A percentile compares a stretch with the other conserved stretches of the same genome.
These are phyloP conservation scores for Petrophora chlorosata DNA, from an alignment of 2,888 invertebrate genomes.

Conservation along the genomic window DNA sequence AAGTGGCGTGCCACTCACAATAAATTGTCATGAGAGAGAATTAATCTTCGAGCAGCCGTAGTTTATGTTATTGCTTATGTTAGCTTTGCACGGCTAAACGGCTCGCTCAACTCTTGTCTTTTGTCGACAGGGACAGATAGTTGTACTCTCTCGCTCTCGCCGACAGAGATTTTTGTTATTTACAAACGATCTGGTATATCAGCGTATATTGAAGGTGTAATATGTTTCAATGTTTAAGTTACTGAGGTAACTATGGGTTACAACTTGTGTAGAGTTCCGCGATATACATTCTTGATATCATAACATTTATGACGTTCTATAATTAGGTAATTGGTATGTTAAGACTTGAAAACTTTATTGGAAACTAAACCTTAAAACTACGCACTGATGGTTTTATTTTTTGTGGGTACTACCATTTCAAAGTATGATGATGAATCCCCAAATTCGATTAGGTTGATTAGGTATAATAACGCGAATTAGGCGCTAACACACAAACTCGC, in stretches of 20 bases:
- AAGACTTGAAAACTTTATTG: too few relatives aligned
- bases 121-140: not conserved
- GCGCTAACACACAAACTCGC: too few relatives aligned
- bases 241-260: slow-evolving; percentile 2
- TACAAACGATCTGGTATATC: not conserved
- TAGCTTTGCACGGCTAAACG: slow-evolving; percentile 9
- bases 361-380: too few relatives aligned
- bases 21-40: not conserved
- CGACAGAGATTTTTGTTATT: not conserved
- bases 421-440: too few relatives aligned
- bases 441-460: too few relatives aligned
- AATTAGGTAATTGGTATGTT: too few relatives aligned
- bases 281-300: too few relatives aligned
- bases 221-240: not conserved
- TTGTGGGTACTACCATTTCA: too few relatives aligned
- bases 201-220: slow-evolving; percentile 13
- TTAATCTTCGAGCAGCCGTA: slow-evolving; percentile 4
- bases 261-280: slow-evolving; percentile 9
- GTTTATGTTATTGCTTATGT: not conserved
- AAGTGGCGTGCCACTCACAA: not conserved
- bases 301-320: too few relatives aligned
- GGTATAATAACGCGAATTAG: too few relatives aligned
- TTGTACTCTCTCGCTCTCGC: not conserved
- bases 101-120: not conserved
- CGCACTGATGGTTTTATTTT: too few relatives aligned